phyloP scores from a whole-genome alignment of 2,888 invertebrate species.

The Colletes collaris region DNA sequence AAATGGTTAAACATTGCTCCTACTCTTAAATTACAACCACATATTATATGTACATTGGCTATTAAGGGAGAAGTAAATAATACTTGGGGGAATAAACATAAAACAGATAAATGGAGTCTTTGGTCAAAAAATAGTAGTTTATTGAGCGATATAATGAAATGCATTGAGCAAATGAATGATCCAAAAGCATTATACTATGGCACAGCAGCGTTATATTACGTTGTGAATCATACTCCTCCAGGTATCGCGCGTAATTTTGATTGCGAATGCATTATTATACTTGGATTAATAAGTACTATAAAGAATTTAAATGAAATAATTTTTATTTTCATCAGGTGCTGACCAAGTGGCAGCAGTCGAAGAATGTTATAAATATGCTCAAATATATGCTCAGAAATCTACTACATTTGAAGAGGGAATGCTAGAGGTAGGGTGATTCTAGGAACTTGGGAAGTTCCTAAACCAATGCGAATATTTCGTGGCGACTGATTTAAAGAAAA shows the following conservation, averaged over 20 bases:
- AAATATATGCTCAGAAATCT: slow-evolving; percentile 59
- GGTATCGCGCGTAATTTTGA: slow-evolving; percentile 62
- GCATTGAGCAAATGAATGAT: slow-evolving; percentile 72
- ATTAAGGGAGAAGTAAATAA: slow-evolving; percentile 82
- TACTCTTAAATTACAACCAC: slow-evolving; percentile 80
- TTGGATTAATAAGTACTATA: neutral
- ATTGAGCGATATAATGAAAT: slow-evolving; percentile 74
- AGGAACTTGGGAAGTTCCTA: no score
- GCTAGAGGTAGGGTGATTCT: slow-evolving; percentile 52
- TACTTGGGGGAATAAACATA: slow-evolving; percentile 64
- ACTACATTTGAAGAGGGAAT: slow-evolving; percentile 53
- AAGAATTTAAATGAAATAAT: neutral
- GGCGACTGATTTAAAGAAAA: no score
- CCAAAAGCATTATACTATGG: slow-evolving; percentile 73
- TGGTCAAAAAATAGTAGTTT: slow-evolving; percentile 69
- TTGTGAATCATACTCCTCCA: slow-evolving; percentile 81
- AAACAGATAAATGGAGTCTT: slow-evolving; percentile 66
- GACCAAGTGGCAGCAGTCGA: slow-evolving; percentile 84
- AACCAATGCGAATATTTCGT: no score
- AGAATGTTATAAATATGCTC: slow-evolving; percentile 83
- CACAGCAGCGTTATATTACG: slow-evolving; percentile 79
- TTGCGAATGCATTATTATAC: neutral
- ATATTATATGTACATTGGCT: slow-evolving; percentile 84
- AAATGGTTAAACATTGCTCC: slow-evolving; percentile 83
- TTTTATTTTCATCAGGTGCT: slow-evolving; percentile 77